Evolutionary conservation across 2,888 invertebrate genomes (phyloP).

Genomic region (Eumerus sabulonum): DNA sequence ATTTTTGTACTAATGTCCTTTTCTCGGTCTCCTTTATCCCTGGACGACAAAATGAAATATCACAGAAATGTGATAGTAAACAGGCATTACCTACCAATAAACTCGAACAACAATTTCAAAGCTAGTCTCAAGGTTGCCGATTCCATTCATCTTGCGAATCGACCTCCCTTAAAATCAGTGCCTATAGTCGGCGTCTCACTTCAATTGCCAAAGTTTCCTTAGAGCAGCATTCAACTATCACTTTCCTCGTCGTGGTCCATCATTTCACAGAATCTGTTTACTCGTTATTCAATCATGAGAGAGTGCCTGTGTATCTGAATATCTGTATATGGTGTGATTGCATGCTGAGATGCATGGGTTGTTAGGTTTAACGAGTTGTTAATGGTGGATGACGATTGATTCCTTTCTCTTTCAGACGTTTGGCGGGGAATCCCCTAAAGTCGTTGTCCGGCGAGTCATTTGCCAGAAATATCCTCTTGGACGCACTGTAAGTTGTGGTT

Average conservation of each 20-base stretch:
- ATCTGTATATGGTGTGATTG: constrained; percentile 13
- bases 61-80: neutral
- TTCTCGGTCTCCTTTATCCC: too few relatives aligned
- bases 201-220: constrained; percentile 44
- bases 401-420: constrained; percentile 76
- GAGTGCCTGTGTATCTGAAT: neutral
- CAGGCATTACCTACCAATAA: constrained; percentile 15
- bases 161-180: too few relatives aligned
- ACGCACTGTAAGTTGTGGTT: constrained; percentile 80
- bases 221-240: constrained; percentile 39
- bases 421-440: constrained; percentile 79
- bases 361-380: constrained; percentile 62
- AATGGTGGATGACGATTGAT: constrained; percentile 18
- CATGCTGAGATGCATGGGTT: constrained; percentile 45
- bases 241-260: constrained; percentile 46
- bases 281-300: constrained; percentile 21
- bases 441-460: constrained; percentile 79
- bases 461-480: constrained; percentile 76
- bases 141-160: neutral
- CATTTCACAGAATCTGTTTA: constrained; percentile 38
- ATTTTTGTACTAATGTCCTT: too few relatives aligned
- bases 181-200: neutral
- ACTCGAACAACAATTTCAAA: constrained; percentile 20
- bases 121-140: constrained; percentile 20
- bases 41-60: too few relatives aligned